Percentiles rank a stretch among this genome's conserved stretches.
Conservation (phyloP, 1,140 invertebrate genomes). For the Trichonephila clavipes region DNA sequence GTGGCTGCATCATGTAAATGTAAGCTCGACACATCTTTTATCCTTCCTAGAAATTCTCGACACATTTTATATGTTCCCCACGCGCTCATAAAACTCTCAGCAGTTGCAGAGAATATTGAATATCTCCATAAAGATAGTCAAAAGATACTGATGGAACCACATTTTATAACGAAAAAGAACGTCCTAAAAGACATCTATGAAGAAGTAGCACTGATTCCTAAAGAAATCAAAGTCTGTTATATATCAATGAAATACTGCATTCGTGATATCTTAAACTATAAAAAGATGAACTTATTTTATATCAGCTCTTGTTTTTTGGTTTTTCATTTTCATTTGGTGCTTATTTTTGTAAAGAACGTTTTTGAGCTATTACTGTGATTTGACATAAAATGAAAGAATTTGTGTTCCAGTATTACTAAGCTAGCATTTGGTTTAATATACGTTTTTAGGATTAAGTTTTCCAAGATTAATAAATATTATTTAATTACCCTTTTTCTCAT, state of each 20-base stretch:
- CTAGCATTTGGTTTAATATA: too few relatives aligned
- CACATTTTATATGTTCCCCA: constrained; percentile 23
- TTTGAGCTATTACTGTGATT: too few relatives aligned
- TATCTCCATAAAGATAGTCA: constrained; percentile 28
- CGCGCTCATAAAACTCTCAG: constrained; percentile 14
- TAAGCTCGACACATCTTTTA: constrained; percentile 12
- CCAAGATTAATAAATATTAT: too few relatives aligned
- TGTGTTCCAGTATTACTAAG: too few relatives aligned
- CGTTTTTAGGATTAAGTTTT: too few relatives aligned
- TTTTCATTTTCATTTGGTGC: too few relatives aligned
- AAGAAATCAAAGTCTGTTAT: not conserved
- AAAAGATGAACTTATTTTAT: not conserved
- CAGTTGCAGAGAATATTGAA: constrained; percentile 11
- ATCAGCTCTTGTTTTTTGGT: too few relatives aligned
- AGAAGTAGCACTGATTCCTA: not conserved
- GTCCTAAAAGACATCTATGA: not conserved
- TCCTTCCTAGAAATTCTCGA: not conserved
- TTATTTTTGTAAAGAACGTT: too few relatives aligned
- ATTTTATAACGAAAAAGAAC: not conserved
- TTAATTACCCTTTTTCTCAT: too few relatives aligned
- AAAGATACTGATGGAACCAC: not conserved
- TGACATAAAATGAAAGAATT: too few relatives aligned
- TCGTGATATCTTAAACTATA: not conserved
- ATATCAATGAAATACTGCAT: not conserved
- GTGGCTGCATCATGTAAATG: constrained; percentile 1